Conservation (phyloP, 2,797 vertebrate genomes). For the Antennarius maculatus region DNA sequence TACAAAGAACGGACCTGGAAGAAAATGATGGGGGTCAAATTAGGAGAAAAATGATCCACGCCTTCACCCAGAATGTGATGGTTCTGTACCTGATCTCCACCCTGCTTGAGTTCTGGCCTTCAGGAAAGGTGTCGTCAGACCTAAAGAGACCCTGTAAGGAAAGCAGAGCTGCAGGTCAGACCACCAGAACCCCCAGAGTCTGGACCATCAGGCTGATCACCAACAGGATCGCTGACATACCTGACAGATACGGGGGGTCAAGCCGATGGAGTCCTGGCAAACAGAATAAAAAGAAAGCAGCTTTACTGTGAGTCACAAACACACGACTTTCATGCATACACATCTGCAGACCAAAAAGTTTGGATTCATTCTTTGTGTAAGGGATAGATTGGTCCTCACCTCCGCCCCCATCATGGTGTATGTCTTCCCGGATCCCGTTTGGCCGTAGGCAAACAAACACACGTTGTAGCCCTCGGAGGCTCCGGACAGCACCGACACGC, state of each 20-base stretch:
- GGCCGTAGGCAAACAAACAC: slow-evolving; percentile 97
- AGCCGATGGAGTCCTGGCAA: slow-evolving; percentile 88
- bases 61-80: too few species aligned
- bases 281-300: neutral
- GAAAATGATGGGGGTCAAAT: too few species aligned
- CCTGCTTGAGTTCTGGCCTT: slow-evolving; percentile 87
- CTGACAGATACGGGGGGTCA: slow-evolving; percentile 97
- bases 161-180: neutral
- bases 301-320: slow-evolving; percentile 6
- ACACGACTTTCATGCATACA: neutral
- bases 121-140: slow-evolving; percentile 80
- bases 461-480: slow-evolving; percentile 95
- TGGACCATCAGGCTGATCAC: neutral
- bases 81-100: slow-evolving; percentile 91
- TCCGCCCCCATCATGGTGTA: slow-evolving; percentile 98
- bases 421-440: slow-evolving; percentile 98
- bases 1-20: too few species aligned
- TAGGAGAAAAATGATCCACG: too few species aligned
- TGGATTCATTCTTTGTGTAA: slow-evolving; percentile 2
- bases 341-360: neutral
- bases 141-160: slow-evolving; percentile 88
- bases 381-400: slow-evolving; percentile 78
- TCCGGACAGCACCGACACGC: slow-evolving; percentile 90
- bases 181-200: neutral
- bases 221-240: slow-evolving; percentile 67